Evolutionary conservation across 2,113 vertebrate genomes (phyloP).

Genomic region (Mus musculus): DNA sequence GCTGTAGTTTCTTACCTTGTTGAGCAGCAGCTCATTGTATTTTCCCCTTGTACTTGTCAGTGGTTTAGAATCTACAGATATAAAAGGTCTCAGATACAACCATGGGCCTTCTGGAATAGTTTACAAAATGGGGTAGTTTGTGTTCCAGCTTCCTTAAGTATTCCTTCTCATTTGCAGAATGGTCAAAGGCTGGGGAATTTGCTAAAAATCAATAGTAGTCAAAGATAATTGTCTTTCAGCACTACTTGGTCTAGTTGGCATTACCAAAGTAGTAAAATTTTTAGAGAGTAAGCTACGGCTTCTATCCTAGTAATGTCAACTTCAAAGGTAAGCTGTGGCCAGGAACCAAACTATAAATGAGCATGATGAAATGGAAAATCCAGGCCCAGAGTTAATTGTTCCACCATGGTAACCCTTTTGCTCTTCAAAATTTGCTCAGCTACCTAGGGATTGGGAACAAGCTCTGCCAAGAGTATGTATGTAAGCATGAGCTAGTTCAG

Average conservation of each 20-base stretch:
- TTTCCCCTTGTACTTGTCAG: not conserved
- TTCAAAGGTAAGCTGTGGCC: not conserved
- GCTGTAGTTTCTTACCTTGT: not conserved
- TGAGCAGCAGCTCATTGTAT: not conserved
- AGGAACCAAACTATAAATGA: not conserved
- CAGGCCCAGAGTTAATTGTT: not conserved
- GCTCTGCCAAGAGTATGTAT: not conserved
- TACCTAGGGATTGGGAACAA: not conserved
- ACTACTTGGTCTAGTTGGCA: not conserved
- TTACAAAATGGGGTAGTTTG: not conserved
- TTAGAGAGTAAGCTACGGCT: constrained; percentile 37
- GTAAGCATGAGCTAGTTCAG: not conserved
- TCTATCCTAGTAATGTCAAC: not conserved
- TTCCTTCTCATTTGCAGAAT: not conserved
- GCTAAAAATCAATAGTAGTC: not conserved
- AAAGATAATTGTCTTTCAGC: not conserved
- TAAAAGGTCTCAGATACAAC: not conserved
- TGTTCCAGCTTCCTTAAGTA: not conserved
- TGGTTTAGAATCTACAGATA: not conserved
- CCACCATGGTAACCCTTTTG: not conserved
- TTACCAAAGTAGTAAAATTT: constrained; percentile 9
- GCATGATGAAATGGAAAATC: not conserved
- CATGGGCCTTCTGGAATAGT: not conserved
- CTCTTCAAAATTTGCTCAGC: not conserved
- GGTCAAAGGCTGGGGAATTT: constrained; percentile 2